Evolutionary conservation across 2,113 vertebrate species (phyloP).

Genomic region (Rhizomys pruinosus): DNA sequence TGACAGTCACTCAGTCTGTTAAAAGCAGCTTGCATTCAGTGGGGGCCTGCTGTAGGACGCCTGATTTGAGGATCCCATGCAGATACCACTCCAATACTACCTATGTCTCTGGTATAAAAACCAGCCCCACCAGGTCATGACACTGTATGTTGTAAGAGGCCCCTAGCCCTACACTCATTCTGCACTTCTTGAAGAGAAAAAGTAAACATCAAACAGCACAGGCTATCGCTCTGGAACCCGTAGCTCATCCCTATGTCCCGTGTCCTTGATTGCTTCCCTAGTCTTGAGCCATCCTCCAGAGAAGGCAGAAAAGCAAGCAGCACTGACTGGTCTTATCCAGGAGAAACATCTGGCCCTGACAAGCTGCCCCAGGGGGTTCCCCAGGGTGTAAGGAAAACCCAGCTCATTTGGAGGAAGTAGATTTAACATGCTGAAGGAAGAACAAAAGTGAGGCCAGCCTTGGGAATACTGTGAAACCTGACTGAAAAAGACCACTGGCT

Average conservation of each 20-base stretch:
- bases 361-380: neutral
- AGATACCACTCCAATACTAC: neutral
- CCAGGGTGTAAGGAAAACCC: neutral
- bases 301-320: neutral
- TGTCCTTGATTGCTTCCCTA: neutral
- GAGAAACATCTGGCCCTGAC: neutral
- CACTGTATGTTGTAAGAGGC: neutral
- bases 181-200: neutral
- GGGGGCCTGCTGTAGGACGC: too few relatives aligned
- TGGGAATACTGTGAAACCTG: too few relatives aligned
- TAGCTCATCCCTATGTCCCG: neutral
- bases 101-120: neutral
- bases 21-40: neutral
- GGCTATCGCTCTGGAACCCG: fast-evolving
- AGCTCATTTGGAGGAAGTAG: fast-evolving
- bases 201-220: too few relatives aligned
- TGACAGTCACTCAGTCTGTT: fast-evolving
- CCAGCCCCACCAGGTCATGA: neutral
- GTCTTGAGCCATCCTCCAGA: neutral
- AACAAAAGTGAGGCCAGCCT: neutral
- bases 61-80: neutral
- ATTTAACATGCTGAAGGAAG: too few relatives aligned
- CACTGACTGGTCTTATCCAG: neutral
- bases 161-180: neutral
- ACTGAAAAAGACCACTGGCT: neutral